Conservation (phyloP, 2,113 vertebrate species). For the Charadrius vociferus region DNA sequence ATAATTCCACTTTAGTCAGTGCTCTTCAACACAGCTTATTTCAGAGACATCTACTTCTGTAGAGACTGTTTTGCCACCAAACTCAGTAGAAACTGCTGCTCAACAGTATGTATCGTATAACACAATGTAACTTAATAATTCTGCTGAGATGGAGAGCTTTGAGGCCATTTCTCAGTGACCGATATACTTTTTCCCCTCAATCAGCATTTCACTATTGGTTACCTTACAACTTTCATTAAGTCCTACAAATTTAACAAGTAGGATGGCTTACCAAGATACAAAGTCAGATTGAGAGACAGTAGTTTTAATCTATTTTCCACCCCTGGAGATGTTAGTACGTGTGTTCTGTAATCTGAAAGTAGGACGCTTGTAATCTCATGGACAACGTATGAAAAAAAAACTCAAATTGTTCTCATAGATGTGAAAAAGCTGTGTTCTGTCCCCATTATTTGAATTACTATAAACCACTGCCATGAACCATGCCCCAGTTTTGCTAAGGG, state of each 20-base stretch:
- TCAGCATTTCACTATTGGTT: slow-evolving; percentile 58
- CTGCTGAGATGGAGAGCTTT: slow-evolving; percentile 58
- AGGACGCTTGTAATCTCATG: background rate
- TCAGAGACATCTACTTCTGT: background rate
- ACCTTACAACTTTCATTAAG: slow-evolving; percentile 62
- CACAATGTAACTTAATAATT: slow-evolving; percentile 55
- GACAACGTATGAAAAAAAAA: background rate
- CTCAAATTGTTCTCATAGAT: background rate
- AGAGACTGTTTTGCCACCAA: slow-evolving; percentile 38
- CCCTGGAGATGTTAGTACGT: background rate
- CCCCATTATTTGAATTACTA: background rate
- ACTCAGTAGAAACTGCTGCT: slow-evolving; percentile 44
- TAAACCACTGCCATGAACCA: background rate
- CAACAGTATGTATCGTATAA: slow-evolving; percentile 46
- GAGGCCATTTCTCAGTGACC: slow-evolving; percentile 54
- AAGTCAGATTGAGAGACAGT: slow-evolving; percentile 33
- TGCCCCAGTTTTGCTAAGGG: background rate
- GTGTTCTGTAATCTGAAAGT: slow-evolving; percentile 34
- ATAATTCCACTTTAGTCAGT: slow-evolving; percentile 30
- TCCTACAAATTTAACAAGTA: slow-evolving; percentile 62
- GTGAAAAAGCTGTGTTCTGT: background rate
- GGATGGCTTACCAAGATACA: slow-evolving; percentile 22
- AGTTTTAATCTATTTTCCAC: slow-evolving; percentile 18
- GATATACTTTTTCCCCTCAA: slow-evolving; percentile 56
- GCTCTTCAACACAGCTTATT: slow-evolving; percentile 38